These are phyloP conservation scores for Lipophrys pholis DNA, from an alignment of 2,113 vertebrate species.

Conservation along the genomic window DNA sequence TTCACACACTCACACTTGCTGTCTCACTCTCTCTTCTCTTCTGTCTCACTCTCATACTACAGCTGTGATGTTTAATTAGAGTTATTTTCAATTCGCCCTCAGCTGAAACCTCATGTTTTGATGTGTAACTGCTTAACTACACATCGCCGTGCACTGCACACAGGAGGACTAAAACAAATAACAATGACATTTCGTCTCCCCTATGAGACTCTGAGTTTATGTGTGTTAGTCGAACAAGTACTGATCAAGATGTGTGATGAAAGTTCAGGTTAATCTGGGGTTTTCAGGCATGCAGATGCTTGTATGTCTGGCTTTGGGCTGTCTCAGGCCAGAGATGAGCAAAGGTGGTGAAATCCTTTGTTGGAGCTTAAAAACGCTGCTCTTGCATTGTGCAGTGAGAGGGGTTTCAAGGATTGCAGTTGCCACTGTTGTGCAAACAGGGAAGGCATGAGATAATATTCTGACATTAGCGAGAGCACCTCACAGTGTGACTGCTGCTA, in stretches of 20 bases:
- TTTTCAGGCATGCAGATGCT: background rate
- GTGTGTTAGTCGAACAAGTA: background rate
- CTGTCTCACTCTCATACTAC: constrained; percentile 51
- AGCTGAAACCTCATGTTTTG: constrained; percentile 43
- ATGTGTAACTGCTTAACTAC: constrained; percentile 25
- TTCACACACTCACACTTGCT: constrained; percentile 2
- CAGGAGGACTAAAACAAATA: constrained; percentile 17
- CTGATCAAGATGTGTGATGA: background rate
- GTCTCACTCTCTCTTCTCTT: constrained; percentile 30
- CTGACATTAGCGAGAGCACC: too few relatives aligned
- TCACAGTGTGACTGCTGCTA: too few relatives aligned
- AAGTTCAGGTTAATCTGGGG: background rate
- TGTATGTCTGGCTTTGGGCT: too few relatives aligned
- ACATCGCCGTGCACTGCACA: constrained; percentile 12
- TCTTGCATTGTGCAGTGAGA: too few relatives aligned
- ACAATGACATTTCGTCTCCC: background rate
- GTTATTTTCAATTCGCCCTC: constrained; percentile 68
- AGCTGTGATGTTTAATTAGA: constrained; percentile 72
- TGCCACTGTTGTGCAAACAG: too few relatives aligned
- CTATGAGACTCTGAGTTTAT: background rate
- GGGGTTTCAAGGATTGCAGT: too few relatives aligned
- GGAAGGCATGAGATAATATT: too few relatives aligned
- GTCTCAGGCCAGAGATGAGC: too few relatives aligned
- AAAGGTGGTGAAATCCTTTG: too few relatives aligned
- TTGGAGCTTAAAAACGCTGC: too few relatives aligned